Percentiles rank a stretch among this genome's conserved stretches.
phyloP scores from a whole-genome alignment of 2,888 invertebrate genomes.

The Punctoribates punctum region DNA sequence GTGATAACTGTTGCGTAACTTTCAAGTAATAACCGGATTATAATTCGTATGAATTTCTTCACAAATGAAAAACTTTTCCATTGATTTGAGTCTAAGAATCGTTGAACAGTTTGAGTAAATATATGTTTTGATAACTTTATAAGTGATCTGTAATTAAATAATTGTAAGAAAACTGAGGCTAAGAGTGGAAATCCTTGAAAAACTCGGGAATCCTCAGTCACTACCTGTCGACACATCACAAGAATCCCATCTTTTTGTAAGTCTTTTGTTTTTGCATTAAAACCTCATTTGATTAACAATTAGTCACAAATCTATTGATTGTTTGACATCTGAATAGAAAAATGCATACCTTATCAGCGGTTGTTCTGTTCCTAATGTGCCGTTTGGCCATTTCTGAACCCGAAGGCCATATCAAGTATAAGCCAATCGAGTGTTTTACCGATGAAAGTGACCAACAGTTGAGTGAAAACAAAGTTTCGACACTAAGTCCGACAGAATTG shows the following conservation, averaged over 20 bases:
- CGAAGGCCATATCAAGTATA: background rate
- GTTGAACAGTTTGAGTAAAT: background rate
- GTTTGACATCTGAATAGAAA: background rate
- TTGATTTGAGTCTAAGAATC: background rate
- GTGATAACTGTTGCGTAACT: constrained; percentile 12
- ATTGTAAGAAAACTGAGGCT: background rate
- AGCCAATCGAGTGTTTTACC: background rate
- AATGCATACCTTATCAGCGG: background rate
- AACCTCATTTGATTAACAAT: background rate
- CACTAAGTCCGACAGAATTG: constrained; percentile 22
- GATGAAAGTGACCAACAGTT: constrained; percentile 3
- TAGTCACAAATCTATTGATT: background rate
- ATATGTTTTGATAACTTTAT: background rate
- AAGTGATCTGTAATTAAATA: background rate
- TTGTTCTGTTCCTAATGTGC: background rate
- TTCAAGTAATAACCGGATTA: background rate
- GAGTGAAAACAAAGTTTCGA: constrained; percentile 17
- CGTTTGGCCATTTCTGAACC: background rate
- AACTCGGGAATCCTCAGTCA: background rate
- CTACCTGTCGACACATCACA: too few species aligned
- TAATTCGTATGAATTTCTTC: background rate
- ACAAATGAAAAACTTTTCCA: constrained; percentile 3
- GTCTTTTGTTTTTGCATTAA: background rate
- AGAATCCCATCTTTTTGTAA: background rate
- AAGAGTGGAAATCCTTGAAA: background rate